Evolutionary conservation across 2,113 vertebrate species (phyloP).

Genomic region (Gambusia affinis): DNA sequence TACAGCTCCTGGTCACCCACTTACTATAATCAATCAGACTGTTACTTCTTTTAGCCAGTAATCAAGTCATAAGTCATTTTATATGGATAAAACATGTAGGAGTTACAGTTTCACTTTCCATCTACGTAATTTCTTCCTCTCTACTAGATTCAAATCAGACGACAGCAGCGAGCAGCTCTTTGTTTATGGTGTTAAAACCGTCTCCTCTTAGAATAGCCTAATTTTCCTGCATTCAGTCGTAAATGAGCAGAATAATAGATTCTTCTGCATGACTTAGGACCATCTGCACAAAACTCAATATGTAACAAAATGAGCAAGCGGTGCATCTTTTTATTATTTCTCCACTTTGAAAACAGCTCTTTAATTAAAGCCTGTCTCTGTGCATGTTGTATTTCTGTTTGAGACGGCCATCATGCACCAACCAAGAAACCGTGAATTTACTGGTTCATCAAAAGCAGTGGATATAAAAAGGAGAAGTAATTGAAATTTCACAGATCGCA

Average conservation of each 20-base stretch:
- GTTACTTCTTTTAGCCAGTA: too few species aligned
- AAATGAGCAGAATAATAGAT: conserved; percentile 55
- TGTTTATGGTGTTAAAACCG: conserved; percentile 11
- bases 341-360: not conserved
- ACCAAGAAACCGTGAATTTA: not conserved
- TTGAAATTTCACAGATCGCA: conserved; percentile 60
- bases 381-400: not conserved
- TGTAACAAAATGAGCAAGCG: conserved; percentile 22
- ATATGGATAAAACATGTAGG: too few species aligned
- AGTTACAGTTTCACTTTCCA: too few species aligned
- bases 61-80: too few species aligned
- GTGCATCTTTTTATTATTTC: conserved; percentile 1
- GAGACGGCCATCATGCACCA: not conserved
- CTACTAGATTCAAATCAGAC: too few species aligned
- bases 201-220: conserved; percentile 25
- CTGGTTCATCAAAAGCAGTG: conserved; percentile 53
- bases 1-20: too few species aligned
- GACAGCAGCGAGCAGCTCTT: not conserved
- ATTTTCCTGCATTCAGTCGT: conserved; percentile 56
- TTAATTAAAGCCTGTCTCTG: not conserved
- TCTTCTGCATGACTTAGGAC: conserved; percentile 61
- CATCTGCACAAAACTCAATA: conserved; percentile 54
- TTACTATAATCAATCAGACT: too few species aligned
- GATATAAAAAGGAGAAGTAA: conserved; percentile 57
- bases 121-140: too few species aligned